phyloP scores from a whole-genome alignment of 2,888 invertebrate genomes.

The Dryadula phaetusa region DNA sequence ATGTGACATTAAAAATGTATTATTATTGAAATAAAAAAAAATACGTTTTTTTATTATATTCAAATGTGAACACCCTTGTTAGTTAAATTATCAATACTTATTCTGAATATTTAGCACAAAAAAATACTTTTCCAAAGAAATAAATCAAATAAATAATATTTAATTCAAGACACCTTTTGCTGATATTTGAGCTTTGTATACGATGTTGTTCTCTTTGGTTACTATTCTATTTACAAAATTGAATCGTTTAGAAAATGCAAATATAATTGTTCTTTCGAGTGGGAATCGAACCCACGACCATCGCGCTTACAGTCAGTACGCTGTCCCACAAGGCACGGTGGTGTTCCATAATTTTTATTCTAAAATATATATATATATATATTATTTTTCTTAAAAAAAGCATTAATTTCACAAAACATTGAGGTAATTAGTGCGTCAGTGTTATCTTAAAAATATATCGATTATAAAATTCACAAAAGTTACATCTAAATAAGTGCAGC shows the following conservation, averaged over 20 bases:
- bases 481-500: not conserved
- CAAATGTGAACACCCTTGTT: too few relatives aligned
- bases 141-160: too few relatives aligned
- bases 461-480: not conserved
- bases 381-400: too few relatives aligned
- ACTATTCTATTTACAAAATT: not conserved
- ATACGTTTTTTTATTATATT: too few relatives aligned
- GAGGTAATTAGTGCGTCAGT: conserved; percentile 33
- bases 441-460: not conserved
- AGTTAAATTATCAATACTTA: too few relatives aligned
- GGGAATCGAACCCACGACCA: not conserved
- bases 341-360: not conserved
- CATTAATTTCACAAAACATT: conserved; percentile 1
- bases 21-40: too few relatives aligned
- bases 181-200: not conserved
- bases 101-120: too few relatives aligned
- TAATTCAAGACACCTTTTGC: too few relatives aligned
- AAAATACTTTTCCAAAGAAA: too few relatives aligned
- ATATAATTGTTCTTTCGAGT: not conserved
- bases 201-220: conserved; percentile 5
- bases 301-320: not conserved
- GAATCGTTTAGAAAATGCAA: not conserved
- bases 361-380: too few relatives aligned
- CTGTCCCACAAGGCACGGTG: not conserved
- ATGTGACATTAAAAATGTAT: too few relatives aligned